Conservation (phyloP, 2,113 vertebrate genomes). For the Excalfactoria chinensis region DNA sequence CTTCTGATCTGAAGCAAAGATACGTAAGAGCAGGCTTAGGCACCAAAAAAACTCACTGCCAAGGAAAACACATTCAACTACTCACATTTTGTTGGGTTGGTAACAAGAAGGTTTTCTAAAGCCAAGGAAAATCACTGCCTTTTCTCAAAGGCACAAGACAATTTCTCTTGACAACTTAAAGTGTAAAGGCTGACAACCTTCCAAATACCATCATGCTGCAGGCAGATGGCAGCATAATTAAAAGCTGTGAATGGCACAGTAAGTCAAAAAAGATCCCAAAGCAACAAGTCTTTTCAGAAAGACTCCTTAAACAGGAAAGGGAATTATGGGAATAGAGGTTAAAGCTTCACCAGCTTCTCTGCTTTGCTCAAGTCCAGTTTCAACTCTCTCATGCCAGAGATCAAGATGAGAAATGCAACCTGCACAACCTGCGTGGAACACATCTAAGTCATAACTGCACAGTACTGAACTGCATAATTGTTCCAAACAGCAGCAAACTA, state of each 20-base stretch:
- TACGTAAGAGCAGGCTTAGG: neutral
- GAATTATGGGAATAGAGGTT: neutral
- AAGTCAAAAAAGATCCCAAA: constrained; percentile 14
- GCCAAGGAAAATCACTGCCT: neutral
- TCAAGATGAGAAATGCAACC: neutral
- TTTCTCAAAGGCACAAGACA: neutral
- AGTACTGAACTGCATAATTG: neutral
- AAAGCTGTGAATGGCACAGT: neutral
- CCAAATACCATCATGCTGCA: constrained; percentile 6
- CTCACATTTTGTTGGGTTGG: neutral
- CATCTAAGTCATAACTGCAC: neutral
- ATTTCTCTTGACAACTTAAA: constrained; percentile 2
- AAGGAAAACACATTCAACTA: neutral
- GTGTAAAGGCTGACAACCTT: neutral
- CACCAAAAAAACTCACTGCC: neutral
- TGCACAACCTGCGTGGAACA: neutral
- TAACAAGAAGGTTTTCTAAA: neutral
- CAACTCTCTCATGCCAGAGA: neutral
- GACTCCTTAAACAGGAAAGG: neutral
- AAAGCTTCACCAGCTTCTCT: neutral
- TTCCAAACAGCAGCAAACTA: neutral
- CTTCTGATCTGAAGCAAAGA: neutral
- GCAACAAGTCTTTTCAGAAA: neutral
- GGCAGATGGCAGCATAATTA: constrained; percentile 54
- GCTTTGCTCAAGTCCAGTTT: neutral